Base-by-base conservation (phyloP, 2,113 vertebrate species). In the Erythrocercus mccallii region DNA sequence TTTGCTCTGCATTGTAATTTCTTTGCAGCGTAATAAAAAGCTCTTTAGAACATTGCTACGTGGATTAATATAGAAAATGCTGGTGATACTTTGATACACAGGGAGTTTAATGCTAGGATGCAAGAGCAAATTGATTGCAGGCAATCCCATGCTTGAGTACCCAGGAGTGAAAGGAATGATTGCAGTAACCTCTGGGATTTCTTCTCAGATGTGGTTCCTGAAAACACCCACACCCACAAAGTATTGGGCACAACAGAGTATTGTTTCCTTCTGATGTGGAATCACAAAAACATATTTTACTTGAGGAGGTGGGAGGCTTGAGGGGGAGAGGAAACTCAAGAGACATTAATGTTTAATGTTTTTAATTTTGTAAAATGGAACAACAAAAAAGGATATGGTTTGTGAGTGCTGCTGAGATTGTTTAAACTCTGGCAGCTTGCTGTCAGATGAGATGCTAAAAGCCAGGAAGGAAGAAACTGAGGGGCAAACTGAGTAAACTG, bases 51-150 rank as follows among this genome's bases (percentile, higher is more conserved):
- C 94, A 93, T 65, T 73, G 86, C 95, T 97, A 95, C 91, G 50
- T 95, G 96, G 95, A 97, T 97, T 97, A 96, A 96, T 95, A 96
- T 96, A 97, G 97, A 98, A 98, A 97, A 96, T 97, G 96, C 95
- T 96, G 95, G 96, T 90, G 95, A 94, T 98, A 97, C 91, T 97
- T 97, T 97, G 95, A 96, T 97, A 95, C 88, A 88, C 94, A 92
- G 89, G 73, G 95, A 96, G 92, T 95, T 97, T 97, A 97, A 95
- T 97, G 93, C 80, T 92, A 89, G 94, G 83, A 96, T 97, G 87
- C 97, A 95, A 96, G 95, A 97, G 95, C 93, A 98, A 97, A 98
- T 98, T 98, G 97, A 98, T 97, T 98, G 97, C 96, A 97, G 97
- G 94, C 97, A 97, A 93, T 97, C 96, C 96, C 96, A 95, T 96